Base-by-base conservation (phyloP, 2,888 invertebrate species). In the Neelides folsomi region DNA sequence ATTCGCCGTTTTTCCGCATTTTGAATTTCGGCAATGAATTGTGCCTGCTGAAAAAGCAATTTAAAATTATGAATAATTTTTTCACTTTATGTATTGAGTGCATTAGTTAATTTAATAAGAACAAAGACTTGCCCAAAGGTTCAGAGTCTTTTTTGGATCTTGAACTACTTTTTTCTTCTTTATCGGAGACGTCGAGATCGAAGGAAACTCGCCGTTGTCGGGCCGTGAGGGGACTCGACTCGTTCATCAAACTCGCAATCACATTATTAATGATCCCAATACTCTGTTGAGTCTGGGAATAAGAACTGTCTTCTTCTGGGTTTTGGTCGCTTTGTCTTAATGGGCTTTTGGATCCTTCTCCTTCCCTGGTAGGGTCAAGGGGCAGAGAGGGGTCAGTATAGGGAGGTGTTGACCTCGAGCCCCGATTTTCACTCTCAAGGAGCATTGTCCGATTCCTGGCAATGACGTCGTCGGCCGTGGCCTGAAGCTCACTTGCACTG, bases 11-110 rank as follows among this genome's bases (percentile, higher is more conserved):
- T 82, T 80, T 63, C 77, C 76, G 73, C 90, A 89, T 69, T 85
- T 83, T 62, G 83, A 82, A 72, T 84, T 85, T 61, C 86, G 81
- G 71, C 88, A 88, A 64, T 78, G 77, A 63, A 85, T 77, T 66
- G 78, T 68, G 43, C 75, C 73, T 44, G 78, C 78, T 52, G 73
- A 72, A 27, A 5, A 27, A 27, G 3, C 7, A 5, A 27, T 27
- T 3, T 27, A 27, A 27, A 27, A 27, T 5, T 5, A 27, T 7
- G 7, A 27, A 5, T 27, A 27, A 27, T 27, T 5, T 27, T 5
- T 5, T 27, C 7, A 27, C 7, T 27, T 27, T 27, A 7, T 27
- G 27, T 27, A 3, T 27, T 27, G 4, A 27, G 7, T 27, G 7
- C 3, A 5, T 27, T 27, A 27, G 27, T 7, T 27, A 27, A 27